Base-by-base conservation (phyloP, 1,140 invertebrate genomes). In the Drosophila mayri region DNA sequence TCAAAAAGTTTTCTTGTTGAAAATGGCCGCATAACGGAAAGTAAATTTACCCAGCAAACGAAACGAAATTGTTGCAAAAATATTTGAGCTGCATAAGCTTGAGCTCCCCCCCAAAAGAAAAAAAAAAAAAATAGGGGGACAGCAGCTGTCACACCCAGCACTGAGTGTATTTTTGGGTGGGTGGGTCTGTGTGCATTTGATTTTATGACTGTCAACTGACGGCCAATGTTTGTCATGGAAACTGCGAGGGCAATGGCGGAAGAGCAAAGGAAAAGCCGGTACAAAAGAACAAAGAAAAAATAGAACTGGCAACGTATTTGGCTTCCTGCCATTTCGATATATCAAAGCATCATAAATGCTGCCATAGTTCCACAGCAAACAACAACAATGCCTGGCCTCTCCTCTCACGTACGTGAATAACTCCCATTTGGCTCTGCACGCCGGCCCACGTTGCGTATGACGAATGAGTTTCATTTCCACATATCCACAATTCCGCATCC, bases 171-270 rank as follows among this genome's bases (percentile, higher is more conserved):
- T 54, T 50, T 30, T 49, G 44, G 12, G 37, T 65, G 20, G 25
- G 35, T 28, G 30, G 46, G 46, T 52, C 61, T 78, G 75, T 68
- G 68, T 78, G 62, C 75, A 81, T 81, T 86, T 86, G 82, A 86
- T 86, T 86, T 86, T 81, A 79, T 85, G 82, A 86, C 82, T 86
- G 82, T 86, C 82, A 86, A 79, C 82, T 76, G 82, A 86, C 85
- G 82, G 63, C 70, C 75, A 84, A 82, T 86, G 82, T 87, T 86
- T 86, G 82, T 86, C 82, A 86, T 79, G 82, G 59, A 79, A 82
- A 86, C 82, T 60, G 77, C 61, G 55, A 59, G 11, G 62, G 54
- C 18, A 28, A 28, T 10, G 22, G 22, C 46, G 46, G 16, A 28
- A 25, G 47, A 10, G 32, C 46, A 55, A 38, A 38, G 20, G 20